Percentiles rank a stretch among this genome's conserved stretches.
phyloP scores from a whole-genome alignment of 2,797 vertebrate genomes.

The Huso huso region DNA sequence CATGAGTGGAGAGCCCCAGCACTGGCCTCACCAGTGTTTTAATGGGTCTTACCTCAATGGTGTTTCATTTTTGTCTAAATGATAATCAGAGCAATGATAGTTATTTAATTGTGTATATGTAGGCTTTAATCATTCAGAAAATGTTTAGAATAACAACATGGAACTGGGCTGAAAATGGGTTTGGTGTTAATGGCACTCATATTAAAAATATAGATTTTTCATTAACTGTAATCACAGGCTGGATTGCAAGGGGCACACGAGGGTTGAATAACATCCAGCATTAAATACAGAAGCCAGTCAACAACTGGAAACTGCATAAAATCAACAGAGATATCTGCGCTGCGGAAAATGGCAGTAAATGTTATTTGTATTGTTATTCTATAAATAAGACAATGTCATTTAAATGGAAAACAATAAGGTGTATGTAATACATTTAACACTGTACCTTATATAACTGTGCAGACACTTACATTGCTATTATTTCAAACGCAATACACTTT shows the following conservation, averaged over 20 bases:
- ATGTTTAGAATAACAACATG: constrained; percentile 41
- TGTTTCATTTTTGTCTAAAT: constrained; percentile 42
- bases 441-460: too few species aligned
- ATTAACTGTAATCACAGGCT: neutral
- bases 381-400: too few species aligned
- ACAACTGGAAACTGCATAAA: too few species aligned
- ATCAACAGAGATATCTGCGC: too few species aligned
- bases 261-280: too few species aligned
- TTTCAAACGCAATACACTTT: too few species aligned
- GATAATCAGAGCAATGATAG: constrained; percentile 41
- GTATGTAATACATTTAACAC: too few species aligned
- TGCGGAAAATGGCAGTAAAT: too few species aligned
- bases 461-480: too few species aligned
- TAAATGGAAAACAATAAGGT: too few species aligned
- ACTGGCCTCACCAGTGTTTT: constrained; percentile 35
- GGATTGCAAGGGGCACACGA: neutral
- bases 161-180: constrained; percentile 38
- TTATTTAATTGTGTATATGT: constrained; percentile 50
- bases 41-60: constrained; percentile 43
- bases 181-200: neutral
- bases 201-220: constrained; percentile 6
- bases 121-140: constrained; percentile 54
- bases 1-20: constrained; percentile 24
- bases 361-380: too few species aligned
- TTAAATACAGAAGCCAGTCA: too few species aligned